Evolutionary conservation across 2,797 vertebrate species (phyloP).

Genomic region (Cirrhinus mrigala): DNA sequence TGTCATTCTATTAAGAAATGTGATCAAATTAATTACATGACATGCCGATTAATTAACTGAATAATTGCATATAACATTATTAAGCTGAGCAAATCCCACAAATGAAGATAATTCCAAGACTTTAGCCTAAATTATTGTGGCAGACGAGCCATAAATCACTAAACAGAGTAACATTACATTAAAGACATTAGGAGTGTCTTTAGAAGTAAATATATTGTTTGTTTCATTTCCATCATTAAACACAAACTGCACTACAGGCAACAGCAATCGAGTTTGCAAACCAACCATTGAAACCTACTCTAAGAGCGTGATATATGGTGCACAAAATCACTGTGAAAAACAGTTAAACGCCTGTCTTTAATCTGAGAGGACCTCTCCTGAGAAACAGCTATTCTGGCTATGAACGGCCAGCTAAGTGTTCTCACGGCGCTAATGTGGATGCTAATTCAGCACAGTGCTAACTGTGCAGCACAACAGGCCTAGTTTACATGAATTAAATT

Average conservation of each 20-base stretch:
- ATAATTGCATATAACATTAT: constrained; percentile 10
- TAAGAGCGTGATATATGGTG: not conserved
- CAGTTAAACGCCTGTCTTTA: constrained; percentile 2
- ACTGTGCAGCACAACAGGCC: not conserved
- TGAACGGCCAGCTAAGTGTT: not conserved
- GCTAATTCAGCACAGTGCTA: not conserved
- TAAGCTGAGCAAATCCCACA: constrained; percentile 10
- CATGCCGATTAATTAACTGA: not conserved
- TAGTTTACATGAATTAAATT: not conserved
- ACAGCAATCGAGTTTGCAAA: not conserved
- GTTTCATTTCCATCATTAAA: not conserved
- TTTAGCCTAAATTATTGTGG: not conserved
- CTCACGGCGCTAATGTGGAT: not conserved
- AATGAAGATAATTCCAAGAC: not conserved
- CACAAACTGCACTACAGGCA: not conserved
- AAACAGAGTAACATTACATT: not conserved
- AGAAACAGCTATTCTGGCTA: constrained; percentile 6
- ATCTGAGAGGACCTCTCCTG: constrained; percentile 22
- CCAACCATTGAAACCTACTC: constrained; percentile 1
- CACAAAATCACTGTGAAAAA: too few species aligned
- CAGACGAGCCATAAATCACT: constrained; percentile 1
- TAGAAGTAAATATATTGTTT: not conserved
- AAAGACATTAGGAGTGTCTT: not conserved
- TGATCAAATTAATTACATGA: not conserved
- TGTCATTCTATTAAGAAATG: constrained; percentile 6